Evolutionary conservation across 2,797 vertebrate species (phyloP).

Genomic region (Limnodromus scolopaceus): DNA sequence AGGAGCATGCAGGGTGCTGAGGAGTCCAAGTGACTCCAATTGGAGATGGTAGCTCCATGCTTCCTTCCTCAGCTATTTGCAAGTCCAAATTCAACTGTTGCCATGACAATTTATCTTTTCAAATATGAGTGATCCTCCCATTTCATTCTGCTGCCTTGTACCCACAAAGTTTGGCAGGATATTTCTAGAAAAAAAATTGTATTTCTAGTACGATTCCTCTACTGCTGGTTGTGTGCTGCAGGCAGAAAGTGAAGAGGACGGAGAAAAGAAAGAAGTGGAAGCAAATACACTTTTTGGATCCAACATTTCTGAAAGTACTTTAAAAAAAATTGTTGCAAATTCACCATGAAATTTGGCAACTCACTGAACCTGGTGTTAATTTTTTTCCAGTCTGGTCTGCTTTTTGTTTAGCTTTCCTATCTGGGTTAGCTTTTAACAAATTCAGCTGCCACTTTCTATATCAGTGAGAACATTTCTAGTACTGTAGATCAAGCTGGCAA

Average conservation of each 20-base stretch:
- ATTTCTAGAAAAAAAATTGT: not conserved
- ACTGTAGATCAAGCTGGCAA: not conserved
- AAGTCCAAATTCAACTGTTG: not conserved
- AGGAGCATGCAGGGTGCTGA: not conserved
- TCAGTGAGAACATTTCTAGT: constrained; percentile 27
- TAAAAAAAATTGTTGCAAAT: not conserved
- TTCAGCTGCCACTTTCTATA: not conserved
- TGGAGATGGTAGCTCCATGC: not conserved
- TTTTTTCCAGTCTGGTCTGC: not conserved
- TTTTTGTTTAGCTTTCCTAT: not conserved
- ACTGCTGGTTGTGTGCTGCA: not conserved
- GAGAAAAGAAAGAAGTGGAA: not conserved
- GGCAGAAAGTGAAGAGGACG: not conserved
- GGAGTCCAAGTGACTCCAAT: not conserved
- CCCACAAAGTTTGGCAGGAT: not conserved
- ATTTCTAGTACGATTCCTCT: not conserved
- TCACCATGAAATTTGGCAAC: not conserved
- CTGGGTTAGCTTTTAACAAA: not conserved
- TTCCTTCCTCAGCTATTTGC: not conserved
- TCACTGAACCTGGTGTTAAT: accelerated
- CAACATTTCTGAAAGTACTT: not conserved
- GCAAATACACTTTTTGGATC: not conserved
- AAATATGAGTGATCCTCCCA: not conserved
- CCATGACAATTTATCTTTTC: not conserved
- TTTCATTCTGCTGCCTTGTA: not conserved